Base-by-base conservation (phyloP, 1,140 invertebrate species). In the Rhyacophila brunnea region DNA sequence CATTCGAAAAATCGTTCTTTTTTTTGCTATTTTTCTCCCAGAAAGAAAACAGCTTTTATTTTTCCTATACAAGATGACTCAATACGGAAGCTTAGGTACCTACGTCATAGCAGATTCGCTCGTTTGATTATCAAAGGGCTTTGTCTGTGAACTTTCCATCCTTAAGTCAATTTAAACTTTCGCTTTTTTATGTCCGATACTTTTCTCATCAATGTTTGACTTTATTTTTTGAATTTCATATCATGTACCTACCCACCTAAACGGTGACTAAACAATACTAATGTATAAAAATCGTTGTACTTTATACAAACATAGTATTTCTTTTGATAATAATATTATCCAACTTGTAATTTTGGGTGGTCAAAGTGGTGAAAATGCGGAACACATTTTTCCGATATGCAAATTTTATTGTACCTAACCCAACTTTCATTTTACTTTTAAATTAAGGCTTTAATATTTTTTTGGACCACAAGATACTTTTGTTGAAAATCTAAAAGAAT, bases 141-240 rank as follows among this genome's bases (percentile, higher is more conserved):
- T 54, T 54, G 19, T 54, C 52, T 44, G 18, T 11, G 17, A 54
- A 44, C 36, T 44, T 54, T 54, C 18, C 47, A 40, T 17, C 23
- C 36, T 42, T 32, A 28, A 53, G 48, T 52, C 57, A 47, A 59
- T 59, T 59, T 59, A 52, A 59, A 59, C 49, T 59, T 59, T 53
- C 23, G 23, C 23, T 59, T 47, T n/a, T 35, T 49, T 44, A 42
- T 15, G 36, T 40, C 55, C 46, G 45, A 58, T 58, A 58, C 55
- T 58, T 58, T 58, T 58, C 55, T 58, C 55, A 58, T 58, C 55
- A 58, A 50, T 50, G 55, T 58, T 58, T 58, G 55, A 44, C 23
- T 56, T 23, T 18, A 28, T 28, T 19, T 47, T 38, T 48, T 44
- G 15, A 45, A 45, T 45, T 45, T 45, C 43, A 15, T 45, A 45